phyloP scores from a whole-genome alignment of 2,797 vertebrate genomes.

The Onychomys leucogaster region DNA sequence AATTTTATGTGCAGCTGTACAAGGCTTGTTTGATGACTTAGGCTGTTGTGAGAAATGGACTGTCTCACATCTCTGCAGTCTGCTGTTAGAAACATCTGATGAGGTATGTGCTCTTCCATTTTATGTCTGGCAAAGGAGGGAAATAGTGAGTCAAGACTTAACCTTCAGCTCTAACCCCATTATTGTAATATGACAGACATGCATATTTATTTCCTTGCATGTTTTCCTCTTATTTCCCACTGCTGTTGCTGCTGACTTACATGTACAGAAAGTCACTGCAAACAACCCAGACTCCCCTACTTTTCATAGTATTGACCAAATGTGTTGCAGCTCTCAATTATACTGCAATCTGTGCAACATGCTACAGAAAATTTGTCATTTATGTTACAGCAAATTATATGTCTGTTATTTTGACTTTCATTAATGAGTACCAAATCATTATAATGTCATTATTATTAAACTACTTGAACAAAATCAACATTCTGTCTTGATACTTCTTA shows the following conservation, averaged over 20 bases:
- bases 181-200: constrained; percentile 7
- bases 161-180: constrained; percentile 14
- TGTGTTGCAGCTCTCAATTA: neutral
- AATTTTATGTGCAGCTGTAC: neutral
- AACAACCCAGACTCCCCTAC: constrained; percentile 38
- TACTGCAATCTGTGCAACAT: constrained; percentile 21
- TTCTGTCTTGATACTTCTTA: neutral
- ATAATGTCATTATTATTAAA: neutral
- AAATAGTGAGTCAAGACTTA: neutral
- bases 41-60: neutral
- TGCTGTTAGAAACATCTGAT: constrained; percentile 23
- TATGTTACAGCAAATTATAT: constrained; percentile 31
- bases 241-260: constrained; percentile 9
- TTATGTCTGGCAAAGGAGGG: neutral
- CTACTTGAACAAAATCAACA: neutral
- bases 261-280: constrained; percentile 1
- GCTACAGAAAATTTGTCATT: constrained; percentile 36
- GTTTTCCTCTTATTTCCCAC: neutral
- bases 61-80: neutral
- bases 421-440: constrained; percentile 41
- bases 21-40: neutral
- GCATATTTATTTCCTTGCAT: no score
- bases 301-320: constrained; percentile 35
- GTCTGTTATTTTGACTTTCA: neutral
- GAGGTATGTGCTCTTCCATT: constrained; percentile 8